A percentile compares a stretch with the other conserved stretches of the same genome.
phyloP scores from a whole-genome alignment of 2,888 invertebrate genomes.

The Podotricha telesiphe region DNA sequence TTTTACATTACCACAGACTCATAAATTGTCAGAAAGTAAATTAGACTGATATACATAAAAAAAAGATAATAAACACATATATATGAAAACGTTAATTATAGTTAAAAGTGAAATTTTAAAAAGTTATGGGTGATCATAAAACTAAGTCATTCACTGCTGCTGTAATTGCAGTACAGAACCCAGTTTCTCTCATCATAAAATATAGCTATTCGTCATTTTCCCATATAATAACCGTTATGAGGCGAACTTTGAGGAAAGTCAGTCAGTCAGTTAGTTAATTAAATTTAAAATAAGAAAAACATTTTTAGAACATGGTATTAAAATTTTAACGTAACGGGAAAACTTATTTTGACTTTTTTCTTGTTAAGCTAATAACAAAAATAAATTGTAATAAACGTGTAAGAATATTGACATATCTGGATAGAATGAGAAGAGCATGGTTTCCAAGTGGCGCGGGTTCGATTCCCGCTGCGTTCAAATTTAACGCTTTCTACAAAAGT shows the following conservation, averaged over 20 bases:
- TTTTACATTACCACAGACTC: background rate
- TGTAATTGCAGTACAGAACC: constrained; percentile 42
- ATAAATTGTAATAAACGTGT: too few relatives aligned
- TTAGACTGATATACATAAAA: constrained; percentile 4
- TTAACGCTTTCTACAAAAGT: too few relatives aligned
- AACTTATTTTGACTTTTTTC: too few relatives aligned
- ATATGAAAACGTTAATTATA: constrained; percentile 30
- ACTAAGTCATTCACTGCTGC: constrained; percentile 38
- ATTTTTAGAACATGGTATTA: too few relatives aligned
- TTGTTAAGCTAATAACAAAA: too few relatives aligned
- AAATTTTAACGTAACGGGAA: too few relatives aligned
- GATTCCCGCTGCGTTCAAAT: too few relatives aligned
- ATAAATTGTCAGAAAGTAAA: constrained; percentile 7
- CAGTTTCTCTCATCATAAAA: constrained; percentile 43
- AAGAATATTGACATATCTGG: too few relatives aligned
- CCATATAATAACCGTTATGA: constrained; percentile 34
- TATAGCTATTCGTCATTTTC: constrained; percentile 41
- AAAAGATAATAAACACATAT: constrained; percentile 13
- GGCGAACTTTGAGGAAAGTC: background rate
- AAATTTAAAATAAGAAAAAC: too few relatives aligned
- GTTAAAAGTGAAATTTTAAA: constrained; percentile 41
- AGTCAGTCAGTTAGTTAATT: background rate
- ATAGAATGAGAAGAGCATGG: too few relatives aligned
- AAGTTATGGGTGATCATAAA: constrained; percentile 38
- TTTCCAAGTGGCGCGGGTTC: too few relatives aligned